Conservation (phyloP, 2,797 vertebrate species). For the Gambusia yucatana region DNA sequence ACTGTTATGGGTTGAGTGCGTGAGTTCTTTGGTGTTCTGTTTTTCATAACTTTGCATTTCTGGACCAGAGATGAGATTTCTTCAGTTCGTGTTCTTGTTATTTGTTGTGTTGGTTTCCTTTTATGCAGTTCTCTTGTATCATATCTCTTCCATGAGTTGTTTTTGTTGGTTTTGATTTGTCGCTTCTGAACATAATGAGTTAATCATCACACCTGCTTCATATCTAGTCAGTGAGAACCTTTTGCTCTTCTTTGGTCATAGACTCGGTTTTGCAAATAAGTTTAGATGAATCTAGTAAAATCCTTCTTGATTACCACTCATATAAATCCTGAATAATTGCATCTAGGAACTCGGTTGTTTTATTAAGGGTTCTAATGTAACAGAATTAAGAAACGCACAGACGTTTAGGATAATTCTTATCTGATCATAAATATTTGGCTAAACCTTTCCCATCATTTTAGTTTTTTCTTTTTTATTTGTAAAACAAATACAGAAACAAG, state of each 20-base stretch:
- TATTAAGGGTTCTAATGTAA: background rate
- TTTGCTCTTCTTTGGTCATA: background rate
- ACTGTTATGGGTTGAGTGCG: too few relatives aligned
- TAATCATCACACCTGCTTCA: background rate
- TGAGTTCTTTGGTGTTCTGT: background rate
- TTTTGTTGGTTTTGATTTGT: background rate
- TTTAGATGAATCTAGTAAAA: background rate
- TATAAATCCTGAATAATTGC: background rate
- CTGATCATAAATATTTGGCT: background rate
- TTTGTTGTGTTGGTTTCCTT: background rate
- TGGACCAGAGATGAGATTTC: background rate
- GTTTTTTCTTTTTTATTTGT: too few relatives aligned
- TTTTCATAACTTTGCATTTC: conserved; percentile 1
- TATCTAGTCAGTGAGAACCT: background rate
- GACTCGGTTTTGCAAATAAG: background rate
- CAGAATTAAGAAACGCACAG: background rate
- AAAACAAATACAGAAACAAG: too few relatives aligned
- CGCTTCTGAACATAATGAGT: background rate
- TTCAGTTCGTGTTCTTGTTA: background rate
- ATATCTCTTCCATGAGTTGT: background rate
- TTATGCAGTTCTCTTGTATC: background rate
- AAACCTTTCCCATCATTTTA: background rate
- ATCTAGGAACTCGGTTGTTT: background rate
- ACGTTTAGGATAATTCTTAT: background rate
- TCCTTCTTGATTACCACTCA: background rate